Evolutionary conservation across 2,797 vertebrate genomes (phyloP).

Genomic region (Limosa lapponica): DNA sequence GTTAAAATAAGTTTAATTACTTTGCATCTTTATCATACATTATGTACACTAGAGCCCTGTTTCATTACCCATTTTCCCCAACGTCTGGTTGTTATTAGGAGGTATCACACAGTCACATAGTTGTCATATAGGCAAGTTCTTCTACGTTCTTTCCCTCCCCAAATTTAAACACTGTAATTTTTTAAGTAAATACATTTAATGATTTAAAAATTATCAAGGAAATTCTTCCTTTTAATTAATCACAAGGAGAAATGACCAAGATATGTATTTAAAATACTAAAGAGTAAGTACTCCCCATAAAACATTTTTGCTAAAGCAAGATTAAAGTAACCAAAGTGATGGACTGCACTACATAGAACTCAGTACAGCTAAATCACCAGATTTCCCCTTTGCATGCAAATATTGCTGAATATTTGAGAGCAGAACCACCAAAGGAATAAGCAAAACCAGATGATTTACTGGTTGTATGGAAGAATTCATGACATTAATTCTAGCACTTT

Average conservation of each 20-base stretch:
- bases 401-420: background rate
- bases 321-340: background rate
- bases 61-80: background rate
- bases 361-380: background rate
- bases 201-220: background rate
- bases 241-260: background rate
- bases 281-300: background rate
- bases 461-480: background rate
- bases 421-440: background rate
- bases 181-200: background rate
- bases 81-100: background rate
- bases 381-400: background rate
- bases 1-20: background rate
- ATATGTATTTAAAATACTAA: background rate
- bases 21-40: background rate
- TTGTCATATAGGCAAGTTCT: background rate
- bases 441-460: background rate
- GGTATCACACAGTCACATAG: background rate
- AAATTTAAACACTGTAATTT: background rate
- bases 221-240: background rate
- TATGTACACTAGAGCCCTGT: background rate
- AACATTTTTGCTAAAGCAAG: background rate
- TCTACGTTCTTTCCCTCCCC: rapidly evolving
- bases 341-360: background rate
- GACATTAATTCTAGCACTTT: too few species aligned